Conservation (phyloP, 1,140 invertebrate species). For the Drosophila saltans region DNA sequence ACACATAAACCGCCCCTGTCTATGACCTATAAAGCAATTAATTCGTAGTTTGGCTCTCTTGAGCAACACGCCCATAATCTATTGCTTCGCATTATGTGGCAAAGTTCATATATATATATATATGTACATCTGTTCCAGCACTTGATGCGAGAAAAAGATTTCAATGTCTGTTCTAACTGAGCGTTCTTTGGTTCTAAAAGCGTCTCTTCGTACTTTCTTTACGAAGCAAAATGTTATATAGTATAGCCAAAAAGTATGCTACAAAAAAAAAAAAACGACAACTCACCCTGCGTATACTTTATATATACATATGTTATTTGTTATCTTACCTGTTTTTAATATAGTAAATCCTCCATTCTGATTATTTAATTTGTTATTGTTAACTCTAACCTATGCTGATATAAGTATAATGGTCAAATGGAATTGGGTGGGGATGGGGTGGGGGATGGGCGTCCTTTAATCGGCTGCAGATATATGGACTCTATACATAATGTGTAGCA, state of each 20-base stretch:
- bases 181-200: too few relatives aligned
- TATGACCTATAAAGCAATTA: not conserved
- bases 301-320: not conserved
- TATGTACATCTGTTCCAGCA: too few relatives aligned
- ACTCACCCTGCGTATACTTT: too few relatives aligned
- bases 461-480: not conserved
- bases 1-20: not conserved
- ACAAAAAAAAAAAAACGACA: not conserved
- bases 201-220: too few relatives aligned
- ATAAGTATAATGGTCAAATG: not conserved
- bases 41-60: not conserved
- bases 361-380: not conserved
- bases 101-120: too few relatives aligned
- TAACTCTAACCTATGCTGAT: not conserved
- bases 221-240: too few relatives aligned
- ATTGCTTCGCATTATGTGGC: not conserved
- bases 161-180: too few relatives aligned
- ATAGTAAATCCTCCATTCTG: too few relatives aligned
- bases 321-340: too few relatives aligned
- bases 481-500: not conserved
- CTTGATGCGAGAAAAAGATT: too few relatives aligned
- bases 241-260: not conserved
- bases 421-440: not conserved
- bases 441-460: not conserved
- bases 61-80: not conserved